Conservation (phyloP, 1,140 invertebrate genomes). For the Hylaeus anthracinus region DNA sequence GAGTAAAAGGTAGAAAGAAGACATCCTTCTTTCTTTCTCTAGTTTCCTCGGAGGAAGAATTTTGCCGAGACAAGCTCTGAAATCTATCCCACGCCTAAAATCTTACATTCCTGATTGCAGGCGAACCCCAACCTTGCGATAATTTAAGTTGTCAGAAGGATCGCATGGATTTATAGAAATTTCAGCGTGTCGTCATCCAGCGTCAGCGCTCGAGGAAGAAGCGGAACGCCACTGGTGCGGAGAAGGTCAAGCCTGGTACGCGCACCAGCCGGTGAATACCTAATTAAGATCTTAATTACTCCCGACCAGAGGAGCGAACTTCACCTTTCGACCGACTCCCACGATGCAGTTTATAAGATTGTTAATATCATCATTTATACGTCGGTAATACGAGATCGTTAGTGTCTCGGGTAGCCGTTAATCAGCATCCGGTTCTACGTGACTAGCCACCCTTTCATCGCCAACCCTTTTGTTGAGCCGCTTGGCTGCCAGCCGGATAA, state of each 20-base stretch:
- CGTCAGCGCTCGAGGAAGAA: slow-evolving; percentile 28
- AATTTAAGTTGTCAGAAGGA: slow-evolving; percentile 36
- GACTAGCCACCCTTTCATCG: slow-evolving; percentile 53
- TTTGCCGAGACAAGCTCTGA: too few relatives aligned
- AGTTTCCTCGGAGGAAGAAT: too few relatives aligned
- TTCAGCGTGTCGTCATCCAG: slow-evolving; percentile 53
- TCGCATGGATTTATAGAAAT: slow-evolving; percentile 50
- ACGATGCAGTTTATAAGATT: slow-evolving; percentile 75
- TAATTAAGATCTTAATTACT: slow-evolving; percentile 79
- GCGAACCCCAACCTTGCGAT: background rate
- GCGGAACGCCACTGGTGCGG: slow-evolving; percentile 2
- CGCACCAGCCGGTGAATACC: slow-evolving; percentile 70
- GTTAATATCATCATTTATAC: slow-evolving; percentile 74
- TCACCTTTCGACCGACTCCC: slow-evolving; percentile 76
- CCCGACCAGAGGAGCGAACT: slow-evolving; percentile 58
- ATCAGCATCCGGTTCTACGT: slow-evolving; percentile 57
- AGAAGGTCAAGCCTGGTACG: slow-evolving; percentile 50
- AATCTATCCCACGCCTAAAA: too few relatives aligned
- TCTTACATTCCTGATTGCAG: too few relatives aligned
- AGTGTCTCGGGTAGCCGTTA: slow-evolving; percentile 58
- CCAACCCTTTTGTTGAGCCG: slow-evolving; percentile 55
- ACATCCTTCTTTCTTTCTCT: too few relatives aligned
- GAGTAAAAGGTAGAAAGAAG: too few relatives aligned
- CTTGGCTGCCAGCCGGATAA: slow-evolving; percentile 23
- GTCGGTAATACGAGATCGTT: slow-evolving; percentile 64